Conservation (phyloP, 2,797 vertebrate genomes). For the Enteromius viviparus region DNA sequence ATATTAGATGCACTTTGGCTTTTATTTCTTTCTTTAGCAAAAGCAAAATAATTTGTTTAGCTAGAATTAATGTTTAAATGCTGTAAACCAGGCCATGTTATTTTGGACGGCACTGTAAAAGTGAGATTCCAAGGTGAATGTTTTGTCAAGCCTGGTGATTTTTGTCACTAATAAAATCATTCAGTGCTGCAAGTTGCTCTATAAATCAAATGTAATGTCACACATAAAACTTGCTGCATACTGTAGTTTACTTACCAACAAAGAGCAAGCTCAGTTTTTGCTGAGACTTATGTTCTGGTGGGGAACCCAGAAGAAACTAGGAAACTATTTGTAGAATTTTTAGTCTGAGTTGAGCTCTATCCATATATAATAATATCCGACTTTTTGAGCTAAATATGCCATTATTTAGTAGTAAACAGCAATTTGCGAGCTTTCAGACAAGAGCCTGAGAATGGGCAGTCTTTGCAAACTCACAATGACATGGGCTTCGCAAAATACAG, state of each 20-base stretch:
- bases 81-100: not conserved
- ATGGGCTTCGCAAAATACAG: not conserved
- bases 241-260: constrained; percentile 5
- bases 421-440: not conserved
- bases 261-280: not conserved
- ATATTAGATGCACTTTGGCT: not conserved
- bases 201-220: not conserved
- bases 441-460: too few species aligned
- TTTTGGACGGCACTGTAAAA: not conserved
- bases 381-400: not conserved
- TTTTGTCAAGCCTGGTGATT: not conserved
- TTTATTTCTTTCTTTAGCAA: not conserved
- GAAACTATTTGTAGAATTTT: not conserved
- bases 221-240: constrained; percentile 9
- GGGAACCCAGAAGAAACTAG: not conserved
- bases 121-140: not conserved
- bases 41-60: not conserved
- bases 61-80: not conserved
- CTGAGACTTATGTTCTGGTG: not conserved
- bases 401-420: not conserved
- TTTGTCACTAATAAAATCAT: constrained; percentile 10
- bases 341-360: constrained; percentile 7
- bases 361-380: not conserved
- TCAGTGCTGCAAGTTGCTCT: constrained; percentile 6
- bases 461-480: not conserved